These are phyloP conservation scores for Homarus gammarus DNA, from an alignment of 2,888 invertebrate genomes.

Conservation along the genomic window DNA sequence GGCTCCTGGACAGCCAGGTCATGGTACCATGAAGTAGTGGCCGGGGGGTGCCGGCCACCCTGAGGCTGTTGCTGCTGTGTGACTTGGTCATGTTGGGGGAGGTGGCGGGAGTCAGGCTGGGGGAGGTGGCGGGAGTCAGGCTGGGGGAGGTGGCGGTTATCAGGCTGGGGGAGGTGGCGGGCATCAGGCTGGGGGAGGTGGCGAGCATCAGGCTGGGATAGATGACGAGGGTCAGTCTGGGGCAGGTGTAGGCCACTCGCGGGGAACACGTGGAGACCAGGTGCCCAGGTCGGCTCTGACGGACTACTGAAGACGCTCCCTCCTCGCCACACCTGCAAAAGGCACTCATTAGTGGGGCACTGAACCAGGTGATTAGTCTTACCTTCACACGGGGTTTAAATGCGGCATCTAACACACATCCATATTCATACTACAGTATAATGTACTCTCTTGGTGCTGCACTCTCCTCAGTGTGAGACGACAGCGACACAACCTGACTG, in stretches of 20 bases:
- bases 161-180: conserved; percentile 1
- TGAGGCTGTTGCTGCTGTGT: conserved; percentile 20
- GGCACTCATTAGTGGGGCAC: too few species aligned
- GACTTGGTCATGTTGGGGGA: background rate
- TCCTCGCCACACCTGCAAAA: conserved; percentile 35
- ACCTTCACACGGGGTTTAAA: too few species aligned
- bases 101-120: background rate
- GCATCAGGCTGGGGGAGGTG: background rate
- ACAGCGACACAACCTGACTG: too few species aligned
- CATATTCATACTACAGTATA: too few species aligned
- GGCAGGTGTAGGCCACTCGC: conserved; percentile 1
- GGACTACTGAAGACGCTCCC: conserved; percentile 16
- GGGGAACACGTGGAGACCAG: conserved; percentile 17
- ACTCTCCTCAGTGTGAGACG: too few species aligned
- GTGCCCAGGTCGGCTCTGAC: conserved; percentile 23
- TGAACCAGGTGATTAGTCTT: too few species aligned
- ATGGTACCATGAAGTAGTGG: conserved; percentile 35
- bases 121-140: background rate
- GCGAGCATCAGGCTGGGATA: conserved; percentile 5
- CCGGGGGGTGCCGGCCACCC: background rate
- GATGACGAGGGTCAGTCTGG: background rate
- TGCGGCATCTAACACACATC: too few species aligned
- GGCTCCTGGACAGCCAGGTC: conserved; percentile 12
- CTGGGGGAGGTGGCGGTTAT: conserved; percentile 19
- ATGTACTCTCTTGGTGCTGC: too few species aligned